Percentiles rank a stretch among this genome's conserved stretches.
phyloP scores from a whole-genome alignment of 1,140 invertebrate species.

The Euschistus heros region DNA sequence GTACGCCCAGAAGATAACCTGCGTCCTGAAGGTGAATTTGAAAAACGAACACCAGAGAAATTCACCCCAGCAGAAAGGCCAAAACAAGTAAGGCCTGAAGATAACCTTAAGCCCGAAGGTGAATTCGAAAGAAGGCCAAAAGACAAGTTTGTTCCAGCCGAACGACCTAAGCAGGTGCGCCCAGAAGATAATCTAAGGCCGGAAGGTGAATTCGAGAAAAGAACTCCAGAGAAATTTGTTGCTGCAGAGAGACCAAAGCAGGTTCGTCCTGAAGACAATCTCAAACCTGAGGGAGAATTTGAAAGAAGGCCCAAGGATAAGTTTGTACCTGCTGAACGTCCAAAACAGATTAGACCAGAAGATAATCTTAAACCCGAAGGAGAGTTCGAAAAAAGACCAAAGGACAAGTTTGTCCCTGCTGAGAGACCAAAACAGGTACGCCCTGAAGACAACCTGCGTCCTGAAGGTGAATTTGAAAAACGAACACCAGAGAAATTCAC shows the following conservation, averaged over 20 bases:
- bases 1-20: conserved; percentile 40
- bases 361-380: conserved; percentile 48
- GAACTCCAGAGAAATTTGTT: conserved; percentile 37
- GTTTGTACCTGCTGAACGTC: conserved; percentile 36
- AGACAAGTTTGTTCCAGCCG: conserved; percentile 33
- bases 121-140: conserved; percentile 40
- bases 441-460: conserved; percentile 39
- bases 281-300: conserved; percentile 47
- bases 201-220: conserved; percentile 38
- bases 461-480: conserved; percentile 46
- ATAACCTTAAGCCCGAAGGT: conserved; percentile 41
- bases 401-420: conserved; percentile 34
- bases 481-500: conserved; percentile 30
- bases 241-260: conserved; percentile 39
- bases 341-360: conserved; percentile 29
- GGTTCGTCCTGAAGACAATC: conserved; percentile 39
- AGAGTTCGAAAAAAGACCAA: conserved; percentile 38
- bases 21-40: conserved; percentile 43
- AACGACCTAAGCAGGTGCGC: conserved; percentile 30
- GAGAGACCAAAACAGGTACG: conserved; percentile 31
- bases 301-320: conserved; percentile 42
- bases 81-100: conserved; percentile 31
- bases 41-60: conserved; percentile 30
- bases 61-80: conserved; percentile 31
- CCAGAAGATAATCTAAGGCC: conserved; percentile 42